These are phyloP conservation scores for Triplophysa rosa DNA, from an alignment of 2,113 vertebrate genomes.

Conservation along the genomic window DNA sequence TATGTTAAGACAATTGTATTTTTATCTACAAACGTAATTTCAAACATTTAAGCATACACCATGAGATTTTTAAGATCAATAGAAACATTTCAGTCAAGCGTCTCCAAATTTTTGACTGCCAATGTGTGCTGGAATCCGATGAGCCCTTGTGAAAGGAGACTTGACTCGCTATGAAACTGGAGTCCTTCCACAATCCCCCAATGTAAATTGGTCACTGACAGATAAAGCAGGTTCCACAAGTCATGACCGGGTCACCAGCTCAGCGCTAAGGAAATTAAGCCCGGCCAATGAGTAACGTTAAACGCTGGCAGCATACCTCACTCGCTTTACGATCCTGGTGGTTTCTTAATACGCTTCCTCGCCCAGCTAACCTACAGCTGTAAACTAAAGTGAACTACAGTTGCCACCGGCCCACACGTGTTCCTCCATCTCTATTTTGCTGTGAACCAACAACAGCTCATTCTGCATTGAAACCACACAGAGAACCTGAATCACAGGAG, in stretches of 20 bases:
- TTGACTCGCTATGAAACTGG: constrained; percentile 50
- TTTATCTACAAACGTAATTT: too few species aligned
- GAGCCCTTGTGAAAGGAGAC: constrained; percentile 40
- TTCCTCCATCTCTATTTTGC: neutral
- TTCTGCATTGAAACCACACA: neutral
- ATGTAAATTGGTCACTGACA: constrained; percentile 59
- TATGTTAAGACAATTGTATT: too few species aligned
- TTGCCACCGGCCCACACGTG: neutral
- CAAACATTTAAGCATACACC: too few species aligned
- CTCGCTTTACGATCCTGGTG: constrained; percentile 17
- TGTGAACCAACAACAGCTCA: neutral
- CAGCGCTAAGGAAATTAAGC: constrained; percentile 40
- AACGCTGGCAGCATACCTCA: constrained; percentile 12
- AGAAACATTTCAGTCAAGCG: too few species aligned
- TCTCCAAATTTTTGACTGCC: too few species aligned
- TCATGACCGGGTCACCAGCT: constrained; percentile 51
- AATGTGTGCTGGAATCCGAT: constrained; percentile 8
- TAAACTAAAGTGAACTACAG: neutral
- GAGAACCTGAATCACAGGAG: neutral
- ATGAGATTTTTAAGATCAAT: too few species aligned
- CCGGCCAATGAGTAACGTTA: constrained; percentile 39
- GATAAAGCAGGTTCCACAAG: constrained; percentile 50
- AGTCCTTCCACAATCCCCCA: constrained; percentile 42
- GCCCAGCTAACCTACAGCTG: constrained; percentile 6
- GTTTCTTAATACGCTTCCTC: constrained; percentile 13